Percentiles rank a stretch among this genome's conserved stretches.
Evolutionary conservation across 2,888 invertebrate genomes (phyloP).

Genomic region (Patella pellucida): DNA sequence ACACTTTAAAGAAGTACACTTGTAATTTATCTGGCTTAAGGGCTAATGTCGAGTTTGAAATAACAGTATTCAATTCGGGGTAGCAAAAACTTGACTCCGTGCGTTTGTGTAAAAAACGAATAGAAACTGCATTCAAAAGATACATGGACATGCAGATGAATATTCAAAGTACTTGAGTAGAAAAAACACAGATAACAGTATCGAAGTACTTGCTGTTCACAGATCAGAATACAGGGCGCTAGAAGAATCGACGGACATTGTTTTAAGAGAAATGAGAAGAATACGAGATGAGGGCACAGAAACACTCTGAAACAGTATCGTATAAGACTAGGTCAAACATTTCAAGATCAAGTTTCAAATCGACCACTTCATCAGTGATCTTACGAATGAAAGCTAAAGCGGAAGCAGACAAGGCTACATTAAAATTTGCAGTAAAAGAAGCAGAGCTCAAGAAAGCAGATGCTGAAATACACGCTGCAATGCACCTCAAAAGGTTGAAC

Average conservation of each 20-base stretch:
- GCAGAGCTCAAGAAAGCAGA: slow-evolving; percentile 7
- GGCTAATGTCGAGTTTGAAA: too few species aligned
- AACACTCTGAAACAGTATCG: not conserved
- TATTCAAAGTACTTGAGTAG: too few species aligned
- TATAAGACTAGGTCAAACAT: not conserved
- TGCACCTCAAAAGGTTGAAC: slow-evolving; percentile 4
- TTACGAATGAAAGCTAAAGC: slow-evolving; percentile 13
- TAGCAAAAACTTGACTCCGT: too few species aligned
- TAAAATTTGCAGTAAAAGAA: slow-evolving; percentile 16
- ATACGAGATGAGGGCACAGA: not conserved
- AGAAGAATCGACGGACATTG: not conserved
- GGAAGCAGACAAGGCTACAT: slow-evolving; percentile 11
- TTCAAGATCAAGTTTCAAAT: too few species aligned
- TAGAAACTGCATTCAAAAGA: too few species aligned
- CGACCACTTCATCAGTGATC: not conserved
- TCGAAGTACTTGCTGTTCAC: not conserved
- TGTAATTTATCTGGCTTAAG: not conserved
- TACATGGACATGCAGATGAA: too few species aligned
- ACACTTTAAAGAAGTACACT: not conserved
- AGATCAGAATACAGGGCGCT: not conserved
- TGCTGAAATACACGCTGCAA: too few species aligned
- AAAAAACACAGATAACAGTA: too few species aligned
- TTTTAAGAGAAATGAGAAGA: not conserved
- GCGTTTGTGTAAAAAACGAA: not conserved
- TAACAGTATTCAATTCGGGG: too few species aligned